These are phyloP conservation scores for Zaprionus tsacasi DNA, from an alignment of 1,140 invertebrate genomes.

Conservation along the genomic window DNA sequence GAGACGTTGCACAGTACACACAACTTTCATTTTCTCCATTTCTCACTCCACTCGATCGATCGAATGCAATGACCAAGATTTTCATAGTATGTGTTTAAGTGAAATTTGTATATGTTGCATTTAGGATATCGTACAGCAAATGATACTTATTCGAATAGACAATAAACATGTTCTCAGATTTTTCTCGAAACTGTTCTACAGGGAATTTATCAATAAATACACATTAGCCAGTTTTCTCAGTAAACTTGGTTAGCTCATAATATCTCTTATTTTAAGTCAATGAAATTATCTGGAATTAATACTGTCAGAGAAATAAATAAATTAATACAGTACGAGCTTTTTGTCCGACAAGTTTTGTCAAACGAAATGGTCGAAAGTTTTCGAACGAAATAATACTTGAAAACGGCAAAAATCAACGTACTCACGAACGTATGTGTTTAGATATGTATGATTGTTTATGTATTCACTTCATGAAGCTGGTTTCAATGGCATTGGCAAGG, in stretches of 20 bases:
- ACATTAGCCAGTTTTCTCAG: not conserved
- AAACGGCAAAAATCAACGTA: constrained; percentile 1
- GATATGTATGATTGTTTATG: not conserved
- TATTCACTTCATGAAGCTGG: constrained; percentile 10
- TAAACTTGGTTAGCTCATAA: not conserved
- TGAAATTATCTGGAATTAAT: not conserved
- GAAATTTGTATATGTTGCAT: constrained; percentile 41
- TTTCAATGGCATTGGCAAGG: constrained; percentile 42
- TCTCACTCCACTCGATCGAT: constrained; percentile 35
- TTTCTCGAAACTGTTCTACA: too few relatives aligned
- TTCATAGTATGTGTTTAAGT: constrained; percentile 7
- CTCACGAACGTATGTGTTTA: not conserved
- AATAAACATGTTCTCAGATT: not conserved
- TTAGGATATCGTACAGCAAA: constrained; percentile 36
- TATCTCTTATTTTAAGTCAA: not conserved
- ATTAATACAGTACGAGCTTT: not conserved
- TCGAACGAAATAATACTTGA: constrained; percentile 17
- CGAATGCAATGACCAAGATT: constrained; percentile 1
- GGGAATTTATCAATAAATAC: too few relatives aligned
- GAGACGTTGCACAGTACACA: constrained; percentile 25
- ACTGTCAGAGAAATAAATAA: not conserved
- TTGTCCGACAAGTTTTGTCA: not conserved
- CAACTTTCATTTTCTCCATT: constrained; percentile 74
- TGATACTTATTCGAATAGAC: constrained; percentile 5
- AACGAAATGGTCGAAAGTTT: constrained; percentile 23